Evolutionary conservation across 2,113 vertebrate species (phyloP), one percentile per base, ranked within the genome.

Genomic region (Bos indicus): DNA sequence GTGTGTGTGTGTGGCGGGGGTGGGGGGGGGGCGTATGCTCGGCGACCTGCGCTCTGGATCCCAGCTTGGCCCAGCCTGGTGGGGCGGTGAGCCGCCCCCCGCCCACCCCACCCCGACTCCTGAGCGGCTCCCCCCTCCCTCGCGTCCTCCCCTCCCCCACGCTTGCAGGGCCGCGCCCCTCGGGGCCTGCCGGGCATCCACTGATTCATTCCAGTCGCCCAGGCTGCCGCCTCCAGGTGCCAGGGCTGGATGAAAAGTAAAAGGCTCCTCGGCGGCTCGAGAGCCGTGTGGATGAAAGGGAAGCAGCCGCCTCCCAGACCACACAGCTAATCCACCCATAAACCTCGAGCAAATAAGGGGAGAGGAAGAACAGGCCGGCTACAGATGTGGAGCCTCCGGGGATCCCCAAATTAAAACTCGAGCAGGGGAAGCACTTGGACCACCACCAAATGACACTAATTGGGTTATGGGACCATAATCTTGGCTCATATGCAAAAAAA

Each of bases 351-450:
- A 97, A 97, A 97, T 92, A 97, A 88, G 95, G 86, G 64, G 88
- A 95, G 95, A 97, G 96, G 89, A 96, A 93, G 97, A 92, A 92
- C 97, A 96, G 97, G 96, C 92, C 90, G 19, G 92, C 90, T 97
- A 88, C 98, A 98, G 98, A 98, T 98, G 97, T 97, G 97, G 80
- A 95, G 97, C 97, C 98, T 96, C 97, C 40, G 97, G 98, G 98
- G 98, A 97, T 97, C 97, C 97, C 98, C 96, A 97, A 97, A 97
- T 98, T 95, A 98, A 98, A 98, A 96, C 94, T 94, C 97, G 88
- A 88, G 96, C 95, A 90, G 90, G 81, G 96, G 96, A 95, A 95
- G 95, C 90, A 86, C 97, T 97, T 96, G 97, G 98, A 97, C 97
- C 97, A 94, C 96, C 97, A 98, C 98, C 98, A 97, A 98, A 97